A percentile compares a stretch with the other conserved stretches of the same genome.
phyloP scores from a whole-genome alignment of 2,113 vertebrate species.

The Perca flavescens region DNA sequence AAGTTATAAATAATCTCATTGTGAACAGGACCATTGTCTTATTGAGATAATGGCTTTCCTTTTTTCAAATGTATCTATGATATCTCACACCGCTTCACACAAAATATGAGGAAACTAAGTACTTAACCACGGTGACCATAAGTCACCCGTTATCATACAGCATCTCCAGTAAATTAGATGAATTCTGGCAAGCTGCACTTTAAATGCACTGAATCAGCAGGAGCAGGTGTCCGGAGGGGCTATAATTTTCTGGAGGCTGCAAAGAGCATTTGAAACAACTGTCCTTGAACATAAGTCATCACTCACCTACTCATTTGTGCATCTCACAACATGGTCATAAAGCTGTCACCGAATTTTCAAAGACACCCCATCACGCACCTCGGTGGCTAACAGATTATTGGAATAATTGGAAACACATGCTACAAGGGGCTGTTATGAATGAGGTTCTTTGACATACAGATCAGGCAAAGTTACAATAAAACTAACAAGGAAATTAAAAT shows the following conservation, averaged over 20 bases:
- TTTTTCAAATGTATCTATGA: too few species aligned
- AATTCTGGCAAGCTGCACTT: background rate
- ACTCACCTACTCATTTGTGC: conserved; percentile 52
- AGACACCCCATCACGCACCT: conserved; percentile 51
- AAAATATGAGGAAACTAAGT: too few species aligned
- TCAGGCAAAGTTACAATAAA: background rate
- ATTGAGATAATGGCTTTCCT: too few species aligned
- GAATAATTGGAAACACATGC: conserved; percentile 53
- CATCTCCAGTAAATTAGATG: conserved; percentile 6
- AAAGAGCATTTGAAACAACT: conserved; percentile 8
- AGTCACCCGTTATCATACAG: background rate
- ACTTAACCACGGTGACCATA: background rate
- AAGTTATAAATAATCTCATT: too few species aligned
- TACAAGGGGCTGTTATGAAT: conserved; percentile 10
- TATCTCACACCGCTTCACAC: too few species aligned
- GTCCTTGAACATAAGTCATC: conserved; percentile 32
- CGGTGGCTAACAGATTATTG: conserved; percentile 18
- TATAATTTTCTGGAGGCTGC: conserved; percentile 2
- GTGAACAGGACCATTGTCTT: too few species aligned
- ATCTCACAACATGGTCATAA: conserved; percentile 54
- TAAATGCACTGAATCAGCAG: conserved; percentile 30
- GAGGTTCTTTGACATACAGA: conserved; percentile 22
- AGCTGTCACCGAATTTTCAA: conserved; percentile 56
- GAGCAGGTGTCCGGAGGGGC: conserved; percentile 27
- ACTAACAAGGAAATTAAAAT: background rate